Conservation (phyloP, 1,140 invertebrate species). For the Trichonephila inaurata region DNA sequence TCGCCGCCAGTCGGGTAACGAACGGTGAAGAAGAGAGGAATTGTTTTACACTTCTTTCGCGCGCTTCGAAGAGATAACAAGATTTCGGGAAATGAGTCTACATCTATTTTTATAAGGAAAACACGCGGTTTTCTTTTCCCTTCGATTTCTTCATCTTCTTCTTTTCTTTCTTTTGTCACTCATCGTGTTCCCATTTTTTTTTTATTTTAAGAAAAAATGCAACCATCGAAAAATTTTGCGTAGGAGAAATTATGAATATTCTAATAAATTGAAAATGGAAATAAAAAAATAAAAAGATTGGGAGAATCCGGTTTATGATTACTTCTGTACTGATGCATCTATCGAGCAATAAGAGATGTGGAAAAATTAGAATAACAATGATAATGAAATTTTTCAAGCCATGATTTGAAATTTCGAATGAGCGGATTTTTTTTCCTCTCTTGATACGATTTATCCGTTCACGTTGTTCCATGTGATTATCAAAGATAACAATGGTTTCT, state of each 20-base stretch:
- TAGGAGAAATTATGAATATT: background rate
- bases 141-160: background rate
- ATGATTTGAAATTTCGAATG: no score
- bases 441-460: no score
- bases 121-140: background rate
- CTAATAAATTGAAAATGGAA: background rate
- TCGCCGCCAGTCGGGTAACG: slow-evolving; percentile 40
- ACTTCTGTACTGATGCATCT: background rate
- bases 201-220: background rate
- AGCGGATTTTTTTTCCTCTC: no score
- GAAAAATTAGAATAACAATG: no score
- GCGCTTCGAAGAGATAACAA: slow-evolving; percentile 26
- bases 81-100: slow-evolving; percentile 29
- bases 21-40: slow-evolving; percentile 45
- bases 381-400: no score
- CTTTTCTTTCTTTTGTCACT: background rate
- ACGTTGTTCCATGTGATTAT: no score
- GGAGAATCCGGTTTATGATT: background rate
- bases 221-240: background rate
- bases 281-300: background rate
- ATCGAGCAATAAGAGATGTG: no score
- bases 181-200: background rate
- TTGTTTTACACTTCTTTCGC: slow-evolving; percentile 38
- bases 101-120: slow-evolving; percentile 42
- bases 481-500: no score